phyloP scores from a whole-genome alignment of 2,113 vertebrate genomes.

The Anser cygnoides region DNA sequence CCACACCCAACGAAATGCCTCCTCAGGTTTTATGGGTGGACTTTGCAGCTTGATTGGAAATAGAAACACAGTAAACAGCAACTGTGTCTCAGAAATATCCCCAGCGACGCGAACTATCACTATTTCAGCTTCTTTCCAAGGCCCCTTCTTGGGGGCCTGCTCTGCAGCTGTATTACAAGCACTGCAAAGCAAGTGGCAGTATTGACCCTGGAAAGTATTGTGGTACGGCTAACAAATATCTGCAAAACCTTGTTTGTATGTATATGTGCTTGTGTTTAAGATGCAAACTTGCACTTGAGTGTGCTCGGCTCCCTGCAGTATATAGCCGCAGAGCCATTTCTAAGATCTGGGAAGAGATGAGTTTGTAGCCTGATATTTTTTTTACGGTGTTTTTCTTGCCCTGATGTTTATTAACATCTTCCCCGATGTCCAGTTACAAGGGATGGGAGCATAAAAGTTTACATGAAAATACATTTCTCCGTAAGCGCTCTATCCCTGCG shows the following conservation, averaged over 20 bases:
- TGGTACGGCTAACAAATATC: conserved; percentile 30
- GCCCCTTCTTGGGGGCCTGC: background rate
- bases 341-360: conserved; percentile 21
- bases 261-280: conserved; percentile 39
- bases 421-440: conserved; percentile 53
- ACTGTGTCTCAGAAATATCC: conserved; percentile 53
- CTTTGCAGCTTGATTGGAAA: conserved; percentile 49
- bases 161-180: conserved; percentile 27
- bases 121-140: conserved; percentile 51
- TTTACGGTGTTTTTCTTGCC: conserved; percentile 45
- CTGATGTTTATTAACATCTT: conserved; percentile 68
- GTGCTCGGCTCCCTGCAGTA: background rate
- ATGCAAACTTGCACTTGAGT: conserved; percentile 40
- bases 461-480: conserved; percentile 62
- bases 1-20: conserved; percentile 42
- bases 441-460: conserved; percentile 60
- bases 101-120: conserved; percentile 47
- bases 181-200: conserved; percentile 29
- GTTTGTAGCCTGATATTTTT: conserved; percentile 29
- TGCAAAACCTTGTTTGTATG: conserved; percentile 59
- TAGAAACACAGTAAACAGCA: conserved; percentile 56
- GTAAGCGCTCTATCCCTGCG: background rate
- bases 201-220: conserved; percentile 33
- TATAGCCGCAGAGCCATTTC: conserved; percentile 44
- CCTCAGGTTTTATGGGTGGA: conserved; percentile 44